Evolutionary conservation across 2,888 invertebrate genomes (phyloP).

Genomic region (Lottia scabra): DNA sequence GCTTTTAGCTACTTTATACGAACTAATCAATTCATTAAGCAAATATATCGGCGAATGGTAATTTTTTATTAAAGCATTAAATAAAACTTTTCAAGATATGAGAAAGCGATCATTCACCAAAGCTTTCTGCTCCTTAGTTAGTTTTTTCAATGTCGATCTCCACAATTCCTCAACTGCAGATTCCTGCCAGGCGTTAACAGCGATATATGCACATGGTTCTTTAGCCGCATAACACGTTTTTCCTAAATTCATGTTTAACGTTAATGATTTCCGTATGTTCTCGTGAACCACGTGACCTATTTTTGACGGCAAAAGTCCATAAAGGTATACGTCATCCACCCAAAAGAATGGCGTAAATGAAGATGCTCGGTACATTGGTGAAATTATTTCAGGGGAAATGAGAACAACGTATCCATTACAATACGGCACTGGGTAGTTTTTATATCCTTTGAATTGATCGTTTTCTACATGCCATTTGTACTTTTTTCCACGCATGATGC

Average conservation of each 20-base stretch:
- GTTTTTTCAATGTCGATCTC: constrained; percentile 33
- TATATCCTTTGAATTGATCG: constrained; percentile 49
- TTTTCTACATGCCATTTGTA: constrained; percentile 54
- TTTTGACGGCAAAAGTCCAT: constrained; percentile 59
- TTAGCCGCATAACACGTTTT: constrained; percentile 38
- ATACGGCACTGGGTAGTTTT: constrained; percentile 57
- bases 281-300: constrained; percentile 45
- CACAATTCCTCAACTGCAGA: constrained; percentile 46
- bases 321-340: constrained; percentile 67
- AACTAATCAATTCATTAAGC: too few species aligned
- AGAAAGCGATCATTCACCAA: not conserved
- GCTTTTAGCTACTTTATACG: too few species aligned
- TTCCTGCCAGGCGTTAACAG: constrained; percentile 37
- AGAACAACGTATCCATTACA: constrained; percentile 63
- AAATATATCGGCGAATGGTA: too few species aligned
- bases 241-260: constrained; percentile 75
- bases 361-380: constrained; percentile 54
- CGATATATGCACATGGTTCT: constrained; percentile 39
- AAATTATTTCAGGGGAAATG: constrained; percentile 52
- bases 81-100: too few species aligned
- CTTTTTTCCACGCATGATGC: constrained; percentile 38
- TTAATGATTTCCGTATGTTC: constrained; percentile 86
- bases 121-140: not conserved
- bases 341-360: constrained; percentile 64
- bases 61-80: too few species aligned